These are phyloP conservation scores for Quadroppia sp. DNA, from an alignment of 2,888 invertebrate species.

Conservation along the genomic window DNA sequence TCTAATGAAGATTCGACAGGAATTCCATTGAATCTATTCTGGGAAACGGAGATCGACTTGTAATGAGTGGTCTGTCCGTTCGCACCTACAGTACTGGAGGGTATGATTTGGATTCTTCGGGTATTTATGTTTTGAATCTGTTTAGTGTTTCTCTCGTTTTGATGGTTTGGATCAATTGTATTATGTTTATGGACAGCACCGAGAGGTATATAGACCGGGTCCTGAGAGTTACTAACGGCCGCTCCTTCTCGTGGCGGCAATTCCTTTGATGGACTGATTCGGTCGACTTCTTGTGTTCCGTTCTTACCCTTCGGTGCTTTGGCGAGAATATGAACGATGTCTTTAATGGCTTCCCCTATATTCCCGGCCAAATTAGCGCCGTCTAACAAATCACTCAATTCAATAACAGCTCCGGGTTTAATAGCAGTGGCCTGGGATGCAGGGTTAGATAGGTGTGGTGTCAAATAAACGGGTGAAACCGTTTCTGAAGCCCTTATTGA, in stretches of 20 bases:
- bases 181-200: slow-evolving; percentile 17
- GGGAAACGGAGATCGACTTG: neutral
- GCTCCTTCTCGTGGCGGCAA: slow-evolving; percentile 40
- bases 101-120: neutral
- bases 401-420: slow-evolving; percentile 48
- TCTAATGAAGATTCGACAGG: slow-evolving; percentile 11
- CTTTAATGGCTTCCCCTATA: slow-evolving; percentile 48
- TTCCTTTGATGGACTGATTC: slow-evolving; percentile 36
- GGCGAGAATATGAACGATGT: slow-evolving; percentile 48
- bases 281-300: slow-evolving; percentile 34
- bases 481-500: neutral
- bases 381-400: slow-evolving; percentile 48
- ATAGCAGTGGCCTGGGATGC: slow-evolving; percentile 43
- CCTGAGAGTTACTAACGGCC: slow-evolving; percentile 32
- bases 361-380: slow-evolving; percentile 48
- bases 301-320: slow-evolving; percentile 40
- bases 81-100: neutral
- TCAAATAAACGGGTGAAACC: slow-evolving; percentile 6
- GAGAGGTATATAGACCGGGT: slow-evolving; percentile 44
- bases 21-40: neutral
- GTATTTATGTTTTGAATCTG: neutral
- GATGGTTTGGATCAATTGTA: neutral
- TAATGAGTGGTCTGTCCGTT: neutral
- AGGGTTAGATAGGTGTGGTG: slow-evolving; percentile 9
- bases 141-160: neutral